Base-by-base conservation (phyloP, 1,140 invertebrate genomes). In the Ganaspis sp. region DNA sequence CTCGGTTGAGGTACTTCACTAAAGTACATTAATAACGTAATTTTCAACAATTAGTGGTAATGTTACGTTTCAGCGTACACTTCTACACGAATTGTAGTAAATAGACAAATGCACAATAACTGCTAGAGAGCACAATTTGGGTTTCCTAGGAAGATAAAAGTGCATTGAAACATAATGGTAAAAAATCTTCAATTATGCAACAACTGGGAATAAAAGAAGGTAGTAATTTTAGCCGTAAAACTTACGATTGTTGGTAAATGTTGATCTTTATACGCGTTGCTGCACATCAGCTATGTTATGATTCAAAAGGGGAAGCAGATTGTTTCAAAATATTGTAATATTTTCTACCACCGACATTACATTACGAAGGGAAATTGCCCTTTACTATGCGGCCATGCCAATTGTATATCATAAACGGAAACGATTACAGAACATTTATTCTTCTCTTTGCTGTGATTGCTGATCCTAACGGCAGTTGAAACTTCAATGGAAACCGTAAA, bases 301-400 rank as follows among this genome's bases (percentile, higher is more conserved):
- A 45, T 45, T 45, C 42, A 45, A 15, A 45, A 45, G n/a, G 42
- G 42, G 12, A 45, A 12, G 42, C 12, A 45, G n/a, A 45, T 45
- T 45, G 42, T 45, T 45, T 45, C 12, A 45, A 45, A 45, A 45
- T 45, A 45, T 45, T 45, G 42, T 45, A n/a, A 45, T 45, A 45
- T 45, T 45, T 45, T 45, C 42, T 12, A 15, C 42, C 3, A 12
- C 11, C 6, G n/a, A 45, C 42, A 45, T 45, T 45, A 45, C 12
- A 45, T 45, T n/a, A n/a, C 42, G 4, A 45, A 45, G 42, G 42
- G 12, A 45, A 45, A 45, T 45, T 45, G n/a, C n/a, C n/a, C 12
- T n/a, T 15, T 45, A 15, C 42, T 15, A 12, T 45, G 12, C 2
- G 42, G 3, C n/a, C 42, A 45, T 45, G 11, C 6, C 42, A 45